Percentiles rank a stretch among this genome's conserved stretches.
phyloP scores from a whole-genome alignment of 2,113 vertebrate genomes.

The Nerophis ophidion region DNA sequence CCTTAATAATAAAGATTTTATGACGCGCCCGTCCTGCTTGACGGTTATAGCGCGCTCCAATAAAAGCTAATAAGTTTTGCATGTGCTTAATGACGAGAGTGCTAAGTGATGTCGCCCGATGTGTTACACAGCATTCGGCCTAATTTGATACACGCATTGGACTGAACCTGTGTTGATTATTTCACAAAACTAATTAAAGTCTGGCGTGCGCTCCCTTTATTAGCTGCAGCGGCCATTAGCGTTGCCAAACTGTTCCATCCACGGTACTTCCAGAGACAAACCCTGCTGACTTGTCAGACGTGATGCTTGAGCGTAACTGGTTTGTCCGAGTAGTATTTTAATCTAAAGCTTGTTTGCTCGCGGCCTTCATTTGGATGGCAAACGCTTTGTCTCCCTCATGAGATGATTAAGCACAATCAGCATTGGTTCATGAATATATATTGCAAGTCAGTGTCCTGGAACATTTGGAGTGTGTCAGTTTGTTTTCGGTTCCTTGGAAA shows the following conservation, averaged over 20 bases:
- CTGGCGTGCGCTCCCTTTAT: background rate
- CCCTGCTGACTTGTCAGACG: background rate
- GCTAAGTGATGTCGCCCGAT: background rate
- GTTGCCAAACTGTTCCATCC: background rate
- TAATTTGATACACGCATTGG: background rate
- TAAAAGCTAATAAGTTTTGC: background rate
- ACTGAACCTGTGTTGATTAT: background rate
- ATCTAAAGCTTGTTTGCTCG: slow-evolving; percentile 1
- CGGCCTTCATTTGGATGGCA: slow-evolving; percentile 18
- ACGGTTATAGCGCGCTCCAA: background rate
- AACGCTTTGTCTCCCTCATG: slow-evolving; percentile 33
- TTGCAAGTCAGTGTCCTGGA: slow-evolving; percentile 42
- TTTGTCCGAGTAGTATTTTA: slow-evolving; percentile 15
- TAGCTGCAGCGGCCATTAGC: background rate
- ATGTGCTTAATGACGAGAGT: background rate
- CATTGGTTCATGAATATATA: slow-evolving; percentile 56
- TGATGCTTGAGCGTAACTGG: background rate
- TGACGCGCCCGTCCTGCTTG: background rate
- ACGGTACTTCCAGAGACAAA: background rate
- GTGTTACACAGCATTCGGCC: background rate
- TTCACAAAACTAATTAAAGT: background rate
- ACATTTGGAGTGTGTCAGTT: slow-evolving; percentile 43
- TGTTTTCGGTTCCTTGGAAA: slow-evolving; percentile 26
- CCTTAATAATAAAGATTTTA: background rate
- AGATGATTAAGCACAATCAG: slow-evolving; percentile 38